Base-by-base conservation (phyloP, 2,797 vertebrate genomes). In the Knipowitschia caucasica region DNA sequence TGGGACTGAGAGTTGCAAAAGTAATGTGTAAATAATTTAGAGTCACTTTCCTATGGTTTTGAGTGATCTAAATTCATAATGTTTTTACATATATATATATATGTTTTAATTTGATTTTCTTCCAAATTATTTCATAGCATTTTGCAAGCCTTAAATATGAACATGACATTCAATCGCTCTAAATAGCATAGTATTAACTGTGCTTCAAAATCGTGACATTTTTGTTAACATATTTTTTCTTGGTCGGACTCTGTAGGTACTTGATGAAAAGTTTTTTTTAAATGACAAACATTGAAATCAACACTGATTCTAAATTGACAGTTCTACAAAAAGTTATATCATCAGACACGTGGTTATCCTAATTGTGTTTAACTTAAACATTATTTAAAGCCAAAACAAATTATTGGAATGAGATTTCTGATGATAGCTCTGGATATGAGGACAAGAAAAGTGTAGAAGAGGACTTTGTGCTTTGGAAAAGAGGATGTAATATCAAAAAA, bases 301-400 rank as follows among this genome's bases (percentile, higher is more conserved):
- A 49, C 7, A 12, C 7, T 46, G 57, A 65, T 60, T 50, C 39
- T 31, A 54, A 69, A 77, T 55, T 67, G 78, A 66, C 69, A 59
- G 33, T 24, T 24, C 61, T 20, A 31, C 53, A 67, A 58, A 10
- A 40, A 30, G 43, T 46, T 18, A 29, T 29, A 46, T 29, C n/a
- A 0, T 56, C 6, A 23, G 35, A 62, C 56, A 58, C 30, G 62
- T 8, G 54, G 63, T 77, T 65, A 61, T 26, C 62, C 74, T 59
- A 62, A 59, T 71, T 68, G 7, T 57, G 57, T 62, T 44, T 49
- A 35, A 50, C 31, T 50, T 15, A 24, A 8, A 50, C 40, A 71
- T 74, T 17, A 59, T 59, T 77, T 75, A 2, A 72, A 66, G 62
- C 63, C 69, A 71, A 77, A 77, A 65, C 47, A 63, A 49, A 53